Evolutionary conservation across 2,888 invertebrate genomes (phyloP), one percentile per base, ranked within the genome.

Genomic region (Himalopsyche anomala): DNA sequence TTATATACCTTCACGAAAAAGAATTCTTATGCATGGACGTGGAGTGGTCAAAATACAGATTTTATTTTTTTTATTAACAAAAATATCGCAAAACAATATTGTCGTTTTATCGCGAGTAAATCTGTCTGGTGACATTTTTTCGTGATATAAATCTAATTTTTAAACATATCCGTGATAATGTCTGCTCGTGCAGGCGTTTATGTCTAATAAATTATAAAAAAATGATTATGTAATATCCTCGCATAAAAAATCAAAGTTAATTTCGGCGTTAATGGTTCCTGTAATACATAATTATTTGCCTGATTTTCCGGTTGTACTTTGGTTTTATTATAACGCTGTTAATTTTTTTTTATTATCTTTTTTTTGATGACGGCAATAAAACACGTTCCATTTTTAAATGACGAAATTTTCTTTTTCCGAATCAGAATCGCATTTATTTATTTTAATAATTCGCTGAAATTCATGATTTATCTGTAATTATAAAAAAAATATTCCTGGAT

Each of bases 251-350:
- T 62, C 62, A 62, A 62, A 62, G 19, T 62, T 62, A 62, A 62
- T 62, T 62, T 28, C 19, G 8, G 62, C 62, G 62, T 62, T 62
- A 62, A 62, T 62, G 62, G 62, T 19, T 62, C 62, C 62, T 62
- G 62, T 62, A 62, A 62, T 62, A 62, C 62, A 62, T 62, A 62
- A 62, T 62, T 62, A 62, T 62, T 19, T 62, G 62, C 19, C 19
- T 62, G 62, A 62, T 62, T 28, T 62, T 62, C 62, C 62, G 62
- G n/a, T 62, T 62, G 62, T 62, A 62, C 62, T 62, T 62, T 62
- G 62, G 62, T 62, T 62, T 62, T 62, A 62, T 28, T 19, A 62
- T 62, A 62, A 19, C 62, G 62, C 11, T 62, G 62, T 62, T 62
- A 62, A 62, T 62, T 62, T 62, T 62, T 62, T 62, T 62, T 5